Evolutionary conservation across 2,113 vertebrate genomes (phyloP).

Genomic region (Dissostichus mawsoni): DNA sequence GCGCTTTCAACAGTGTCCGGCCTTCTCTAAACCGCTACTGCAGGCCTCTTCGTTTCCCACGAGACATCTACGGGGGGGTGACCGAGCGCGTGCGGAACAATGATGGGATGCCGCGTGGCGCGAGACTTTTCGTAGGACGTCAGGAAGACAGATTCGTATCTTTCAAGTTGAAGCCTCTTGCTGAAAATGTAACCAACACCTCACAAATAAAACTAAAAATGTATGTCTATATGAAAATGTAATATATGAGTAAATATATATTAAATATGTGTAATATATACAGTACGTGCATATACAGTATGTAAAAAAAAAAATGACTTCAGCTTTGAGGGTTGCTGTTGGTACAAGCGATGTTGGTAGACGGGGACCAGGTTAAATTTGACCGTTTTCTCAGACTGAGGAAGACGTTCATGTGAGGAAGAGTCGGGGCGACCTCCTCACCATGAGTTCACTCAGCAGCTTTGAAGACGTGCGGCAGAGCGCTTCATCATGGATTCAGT

Average conservation of each 20-base stretch:
- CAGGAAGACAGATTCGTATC: constrained; percentile 40
- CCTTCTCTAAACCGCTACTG: constrained; percentile 53
- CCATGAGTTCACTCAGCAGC: constrained; percentile 27
- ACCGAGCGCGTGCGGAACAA: constrained; percentile 19
- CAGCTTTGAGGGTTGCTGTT: constrained; percentile 62
- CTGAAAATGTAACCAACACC: constrained; percentile 79
- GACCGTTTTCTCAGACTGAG: constrained; percentile 15
- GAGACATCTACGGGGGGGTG: constrained; percentile 22
- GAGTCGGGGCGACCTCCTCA: constrained; percentile 32
- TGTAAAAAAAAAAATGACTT: constrained; percentile 59
- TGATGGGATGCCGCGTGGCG: constrained; percentile 26
- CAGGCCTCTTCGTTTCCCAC: constrained; percentile 31
- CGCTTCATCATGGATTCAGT: constrained; percentile 54
- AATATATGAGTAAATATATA: constrained; percentile 86
- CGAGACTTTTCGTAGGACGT: constrained; percentile 33
- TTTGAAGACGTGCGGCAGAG: constrained; percentile 51
- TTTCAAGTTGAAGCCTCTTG: constrained; percentile 67
- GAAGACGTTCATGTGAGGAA: constrained; percentile 1
- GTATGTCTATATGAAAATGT: constrained; percentile 83
- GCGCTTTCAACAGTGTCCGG: constrained; percentile 70
- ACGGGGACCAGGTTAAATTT: constrained; percentile 37
- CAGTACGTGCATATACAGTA: constrained; percentile 76
- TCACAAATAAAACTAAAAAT: constrained; percentile 75
- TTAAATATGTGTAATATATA: constrained; percentile 86
- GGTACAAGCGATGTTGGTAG: constrained; percentile 52